Evolutionary conservation across 2,888 invertebrate genomes (phyloP).

Genomic region (Hyles lineata): DNA sequence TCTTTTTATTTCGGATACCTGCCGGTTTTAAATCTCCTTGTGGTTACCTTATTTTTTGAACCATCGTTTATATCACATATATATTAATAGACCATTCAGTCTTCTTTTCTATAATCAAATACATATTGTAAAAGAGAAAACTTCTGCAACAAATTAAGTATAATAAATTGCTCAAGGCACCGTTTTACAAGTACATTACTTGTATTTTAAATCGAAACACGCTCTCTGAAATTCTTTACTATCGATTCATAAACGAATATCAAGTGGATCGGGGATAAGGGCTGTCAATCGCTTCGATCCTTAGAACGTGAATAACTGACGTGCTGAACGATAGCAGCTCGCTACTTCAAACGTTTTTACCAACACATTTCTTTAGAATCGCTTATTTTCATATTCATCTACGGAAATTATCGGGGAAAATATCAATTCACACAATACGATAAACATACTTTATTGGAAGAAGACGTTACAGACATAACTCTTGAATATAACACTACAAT

Average conservation of each 20-base stretch:
- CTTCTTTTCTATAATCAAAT: background rate
- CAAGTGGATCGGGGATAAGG: constrained; percentile 13
- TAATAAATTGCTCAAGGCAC: background rate
- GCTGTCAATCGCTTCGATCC: constrained; percentile 9
- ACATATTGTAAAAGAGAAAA: background rate
- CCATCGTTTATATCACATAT: too few species aligned
- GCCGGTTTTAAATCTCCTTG: too few species aligned
- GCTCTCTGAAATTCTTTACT: background rate
- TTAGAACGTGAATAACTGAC: constrained; percentile 19
- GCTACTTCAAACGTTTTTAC: constrained; percentile 13
- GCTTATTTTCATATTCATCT: constrained; percentile 5
- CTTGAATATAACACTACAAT: too few species aligned
- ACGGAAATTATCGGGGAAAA: constrained; percentile 3
- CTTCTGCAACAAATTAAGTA: background rate
- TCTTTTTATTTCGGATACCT: too few species aligned
- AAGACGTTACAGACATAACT: too few species aligned
- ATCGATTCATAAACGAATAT: constrained; percentile 11
- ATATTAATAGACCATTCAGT: too few species aligned
- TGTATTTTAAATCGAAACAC: background rate
- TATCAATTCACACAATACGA: background rate
- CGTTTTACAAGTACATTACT: background rate
- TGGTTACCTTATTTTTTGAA: too few species aligned
- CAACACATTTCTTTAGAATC: constrained; percentile 18
- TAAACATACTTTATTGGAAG: too few species aligned
- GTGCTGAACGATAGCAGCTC: constrained; percentile 11